These are phyloP conservation scores for Pelagia noctiluca DNA, from an alignment of 30 jellyfish, hydroid and myxozoan genomes.

Conservation along the genomic window DNA sequence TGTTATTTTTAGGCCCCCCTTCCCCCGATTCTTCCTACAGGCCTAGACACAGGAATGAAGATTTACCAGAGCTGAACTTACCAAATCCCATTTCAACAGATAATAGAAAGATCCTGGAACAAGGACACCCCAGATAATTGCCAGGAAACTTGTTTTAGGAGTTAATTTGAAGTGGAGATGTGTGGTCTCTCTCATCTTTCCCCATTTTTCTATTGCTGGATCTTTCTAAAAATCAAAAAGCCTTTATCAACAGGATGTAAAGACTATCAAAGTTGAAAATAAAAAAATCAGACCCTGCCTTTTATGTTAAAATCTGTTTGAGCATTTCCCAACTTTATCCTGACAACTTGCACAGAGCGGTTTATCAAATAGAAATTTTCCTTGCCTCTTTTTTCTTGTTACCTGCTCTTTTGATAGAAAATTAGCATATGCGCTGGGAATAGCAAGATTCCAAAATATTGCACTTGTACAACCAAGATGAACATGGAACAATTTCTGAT, in stretches of 20 bases:
- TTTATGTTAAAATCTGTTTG: not conserved
- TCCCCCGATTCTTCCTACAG: not conserved
- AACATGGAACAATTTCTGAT: too few species aligned
- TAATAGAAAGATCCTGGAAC: slow-evolving; percentile 70
- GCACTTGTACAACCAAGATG: too few species aligned
- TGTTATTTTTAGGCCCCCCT: not conserved
- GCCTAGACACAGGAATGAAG: not conserved
- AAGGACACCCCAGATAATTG: slow-evolving; percentile 48
- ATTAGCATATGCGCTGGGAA: too few species aligned
- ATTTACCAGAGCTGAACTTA: not conserved
- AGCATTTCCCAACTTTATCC: not conserved
- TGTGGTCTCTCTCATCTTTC: slow-evolving; percentile 80
- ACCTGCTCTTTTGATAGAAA: too few species aligned
- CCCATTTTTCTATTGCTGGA: slow-evolving; percentile 95
- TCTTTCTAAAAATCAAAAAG: slow-evolving; percentile 57
- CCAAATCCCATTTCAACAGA: slow-evolving; percentile 61
- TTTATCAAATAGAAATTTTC: too few species aligned
- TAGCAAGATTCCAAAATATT: too few species aligned
- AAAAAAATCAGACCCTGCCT: not conserved
- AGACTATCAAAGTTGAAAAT: not conserved
- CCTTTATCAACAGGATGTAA: not conserved
- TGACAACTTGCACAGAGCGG: not conserved
- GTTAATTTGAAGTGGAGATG: slow-evolving; percentile 68
- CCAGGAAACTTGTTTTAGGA: slow-evolving; percentile 59
- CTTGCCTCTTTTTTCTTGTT: not conserved